Evolutionary conservation across 2,888 invertebrate species (phyloP).

Genomic region (Heteropelma amictum): DNA sequence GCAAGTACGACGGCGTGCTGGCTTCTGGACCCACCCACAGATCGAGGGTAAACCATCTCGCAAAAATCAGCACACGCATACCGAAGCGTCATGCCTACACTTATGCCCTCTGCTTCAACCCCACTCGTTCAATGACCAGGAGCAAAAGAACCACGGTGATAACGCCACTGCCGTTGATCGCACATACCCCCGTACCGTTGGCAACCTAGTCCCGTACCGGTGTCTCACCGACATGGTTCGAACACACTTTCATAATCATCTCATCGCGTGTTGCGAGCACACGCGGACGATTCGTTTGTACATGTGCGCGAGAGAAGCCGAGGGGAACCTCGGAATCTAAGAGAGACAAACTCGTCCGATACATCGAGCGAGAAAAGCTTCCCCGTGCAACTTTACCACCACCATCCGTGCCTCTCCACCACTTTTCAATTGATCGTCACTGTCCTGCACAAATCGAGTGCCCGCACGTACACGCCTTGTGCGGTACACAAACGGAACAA

Average conservation of each 20-base stretch:
- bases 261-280: too few species aligned
- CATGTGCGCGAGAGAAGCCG: too few species aligned
- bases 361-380: too few species aligned
- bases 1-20: constrained; percentile 65
- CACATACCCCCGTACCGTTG: background rate
- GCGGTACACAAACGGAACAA: too few species aligned
- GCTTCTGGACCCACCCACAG: constrained; percentile 74
- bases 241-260: too few species aligned
- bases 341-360: too few species aligned
- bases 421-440: background rate
- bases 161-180: constrained; percentile 59
- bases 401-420: background rate
- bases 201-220: background rate
- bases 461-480: too few species aligned
- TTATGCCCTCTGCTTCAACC: constrained; percentile 9
- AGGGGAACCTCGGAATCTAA: too few species aligned
- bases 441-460: background rate
- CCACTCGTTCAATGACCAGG: constrained; percentile 43
- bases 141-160: constrained; percentile 75
- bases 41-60: constrained; percentile 72
- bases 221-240: constrained; percentile 17
- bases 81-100: background rate
- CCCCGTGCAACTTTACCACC: constrained; percentile 14
- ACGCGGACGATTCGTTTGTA: too few species aligned
- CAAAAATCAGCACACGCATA: constrained; percentile 74